A percentile compares a stretch with the other conserved stretches of the same genome.
Evolutionary conservation across 37 sponge, comb jelly and placozoan genomes (phyloP).

Genomic region (Haliclona indistincta): DNA sequence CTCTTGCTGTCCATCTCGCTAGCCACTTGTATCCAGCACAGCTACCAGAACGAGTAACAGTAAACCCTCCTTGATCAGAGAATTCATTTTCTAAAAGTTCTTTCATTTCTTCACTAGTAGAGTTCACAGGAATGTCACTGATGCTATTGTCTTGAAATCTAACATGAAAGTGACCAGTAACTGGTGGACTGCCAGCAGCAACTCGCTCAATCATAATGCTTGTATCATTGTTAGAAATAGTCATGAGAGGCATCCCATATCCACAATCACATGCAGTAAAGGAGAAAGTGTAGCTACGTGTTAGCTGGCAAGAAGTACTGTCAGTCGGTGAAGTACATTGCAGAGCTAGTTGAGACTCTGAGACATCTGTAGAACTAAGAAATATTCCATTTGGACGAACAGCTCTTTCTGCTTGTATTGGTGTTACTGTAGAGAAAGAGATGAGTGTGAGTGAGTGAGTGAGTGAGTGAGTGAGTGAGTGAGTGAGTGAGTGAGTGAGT

Average conservation of each 20-base stretch:
- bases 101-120: conserved; percentile 8
- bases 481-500: too few species aligned
- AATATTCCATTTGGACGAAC: conserved; percentile 37
- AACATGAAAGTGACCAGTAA: conserved; percentile 51
- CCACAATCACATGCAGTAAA: conserved; percentile 59
- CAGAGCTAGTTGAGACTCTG: conserved; percentile 1
- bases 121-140: conserved; percentile 14
- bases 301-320: neutral
- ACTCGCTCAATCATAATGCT: neutral
- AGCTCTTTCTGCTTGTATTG: neutral
- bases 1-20: conserved; percentile 45
- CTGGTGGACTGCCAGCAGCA: conserved; percentile 22
- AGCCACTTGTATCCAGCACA: conserved; percentile 65
- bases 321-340: neutral
- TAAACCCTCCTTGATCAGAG: conserved; percentile 32
- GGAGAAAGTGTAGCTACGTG: neutral
- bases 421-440: neutral
- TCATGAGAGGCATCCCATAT: conserved; percentile 33
- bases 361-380: conserved; percentile 8
- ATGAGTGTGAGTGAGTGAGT: too few species aligned
- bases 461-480: too few species aligned
- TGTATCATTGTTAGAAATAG: neutral
- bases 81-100: conserved; percentile 35
- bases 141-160: conserved; percentile 12
- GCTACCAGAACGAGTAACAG: conserved; percentile 26